phyloP scores from a whole-genome alignment of 2,888 invertebrate species.

The Parthenolecanium corni region DNA sequence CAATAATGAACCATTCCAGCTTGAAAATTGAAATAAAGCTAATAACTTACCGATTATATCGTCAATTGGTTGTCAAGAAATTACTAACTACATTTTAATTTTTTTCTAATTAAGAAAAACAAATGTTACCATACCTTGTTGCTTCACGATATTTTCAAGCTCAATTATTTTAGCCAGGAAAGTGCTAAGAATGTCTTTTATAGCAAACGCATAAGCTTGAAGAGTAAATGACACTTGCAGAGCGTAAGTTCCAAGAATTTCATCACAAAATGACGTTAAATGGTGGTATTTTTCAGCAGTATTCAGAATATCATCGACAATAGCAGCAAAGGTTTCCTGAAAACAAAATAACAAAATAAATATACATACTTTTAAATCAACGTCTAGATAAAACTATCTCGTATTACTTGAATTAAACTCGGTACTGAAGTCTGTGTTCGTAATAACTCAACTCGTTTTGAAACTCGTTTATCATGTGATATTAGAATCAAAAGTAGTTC shows the following conservation, averaged over 20 bases:
- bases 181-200: background rate
- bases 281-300: background rate
- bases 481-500: background rate
- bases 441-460: background rate
- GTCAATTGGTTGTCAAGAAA: too few relatives aligned
- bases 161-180: background rate
- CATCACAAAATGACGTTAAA: conserved; percentile 2
- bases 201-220: conserved; percentile 3
- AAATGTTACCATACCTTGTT: conserved; percentile 3
- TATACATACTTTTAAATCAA: too few relatives aligned
- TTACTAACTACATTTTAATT: too few relatives aligned
- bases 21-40: too few relatives aligned
- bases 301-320: background rate
- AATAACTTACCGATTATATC: too few relatives aligned
- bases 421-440: background rate
- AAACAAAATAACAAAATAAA: background rate
- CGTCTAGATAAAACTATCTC: too few relatives aligned
- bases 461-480: background rate
- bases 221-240: conserved; percentile 2
- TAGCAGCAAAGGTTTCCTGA: background rate
- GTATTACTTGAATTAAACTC: conserved; percentile 4
- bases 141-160: background rate
- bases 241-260: background rate
- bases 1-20: too few relatives aligned
- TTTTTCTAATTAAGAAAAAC: too few relatives aligned